A percentile compares a stretch with the other conserved stretches of the same genome.
Conservation (phyloP, 30 jellyfish, hydroid and myxozoan genomes). For the Aurelia coerulea region DNA sequence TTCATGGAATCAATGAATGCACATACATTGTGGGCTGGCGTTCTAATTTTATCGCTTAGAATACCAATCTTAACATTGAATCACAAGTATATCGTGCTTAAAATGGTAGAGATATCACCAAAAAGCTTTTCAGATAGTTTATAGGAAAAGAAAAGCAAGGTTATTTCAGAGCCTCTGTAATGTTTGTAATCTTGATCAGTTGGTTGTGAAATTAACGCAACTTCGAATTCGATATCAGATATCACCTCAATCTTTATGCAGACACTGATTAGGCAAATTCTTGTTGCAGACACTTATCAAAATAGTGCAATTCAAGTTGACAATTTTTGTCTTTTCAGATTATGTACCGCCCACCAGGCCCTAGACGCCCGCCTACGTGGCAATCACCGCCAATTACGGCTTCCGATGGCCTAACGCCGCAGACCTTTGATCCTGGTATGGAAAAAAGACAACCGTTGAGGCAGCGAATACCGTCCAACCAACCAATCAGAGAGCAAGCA, state of each 20-base stretch:
- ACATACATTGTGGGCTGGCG: too few relatives aligned
- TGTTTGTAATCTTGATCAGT: too few relatives aligned
- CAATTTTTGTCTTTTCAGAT: slow-evolving; percentile 21
- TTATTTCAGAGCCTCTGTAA: too few relatives aligned
- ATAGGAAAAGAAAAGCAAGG: too few relatives aligned
- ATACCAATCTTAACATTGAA: too few relatives aligned
- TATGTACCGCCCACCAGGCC: slow-evolving; percentile 67
- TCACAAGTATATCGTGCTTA: too few relatives aligned
- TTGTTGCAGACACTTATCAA: background rate
- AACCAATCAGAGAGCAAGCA: slow-evolving; percentile 48
- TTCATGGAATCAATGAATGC: too few relatives aligned
- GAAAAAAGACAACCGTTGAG: slow-evolving; percentile 62
- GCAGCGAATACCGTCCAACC: slow-evolving; percentile 45
- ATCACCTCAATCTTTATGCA: background rate
- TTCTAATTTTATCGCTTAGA: too few relatives aligned
- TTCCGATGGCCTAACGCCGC: slow-evolving; percentile 1
- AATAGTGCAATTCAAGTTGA: background rate
- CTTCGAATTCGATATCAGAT: background rate
- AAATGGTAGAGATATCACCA: too few relatives aligned
- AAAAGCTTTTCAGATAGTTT: too few relatives aligned
- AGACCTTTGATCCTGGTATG: background rate
- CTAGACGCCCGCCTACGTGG: slow-evolving; percentile 54
- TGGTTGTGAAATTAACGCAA: too few relatives aligned
- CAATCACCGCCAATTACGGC: slow-evolving; percentile 64
- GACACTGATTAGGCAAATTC: too few relatives aligned